Conservation (phyloP, 2,113 vertebrate species). For the Macrotus californicus region DNA sequence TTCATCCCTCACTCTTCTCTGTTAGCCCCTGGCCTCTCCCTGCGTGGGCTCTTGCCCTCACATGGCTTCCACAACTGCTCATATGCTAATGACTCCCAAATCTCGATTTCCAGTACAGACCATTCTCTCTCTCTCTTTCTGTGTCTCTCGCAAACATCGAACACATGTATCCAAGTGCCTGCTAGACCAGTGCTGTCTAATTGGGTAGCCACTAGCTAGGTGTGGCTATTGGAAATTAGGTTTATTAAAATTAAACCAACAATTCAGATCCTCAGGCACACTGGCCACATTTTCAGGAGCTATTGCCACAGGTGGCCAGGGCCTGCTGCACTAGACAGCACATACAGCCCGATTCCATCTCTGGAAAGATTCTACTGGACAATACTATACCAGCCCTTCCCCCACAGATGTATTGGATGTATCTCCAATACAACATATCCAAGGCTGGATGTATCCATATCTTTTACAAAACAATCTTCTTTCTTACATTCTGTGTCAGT, state of each 20-base stretch:
- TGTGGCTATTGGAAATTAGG: background rate
- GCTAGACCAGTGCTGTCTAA: background rate
- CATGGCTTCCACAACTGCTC: background rate
- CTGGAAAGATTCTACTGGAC: background rate
- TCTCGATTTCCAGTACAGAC: background rate
- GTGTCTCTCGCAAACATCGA: background rate
- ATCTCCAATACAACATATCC: background rate
- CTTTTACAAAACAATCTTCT: background rate
- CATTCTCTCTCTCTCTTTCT: background rate
- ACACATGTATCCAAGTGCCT: background rate
- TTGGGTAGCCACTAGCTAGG: background rate
- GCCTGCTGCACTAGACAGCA: background rate
- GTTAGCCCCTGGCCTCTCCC: background rate
- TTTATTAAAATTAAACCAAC: background rate
- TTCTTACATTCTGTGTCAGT: background rate
- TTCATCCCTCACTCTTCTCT: background rate
- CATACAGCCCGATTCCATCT: background rate
- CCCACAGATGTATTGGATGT: background rate
- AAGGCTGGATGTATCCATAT: background rate
- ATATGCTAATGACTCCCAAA: background rate
- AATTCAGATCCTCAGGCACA: background rate
- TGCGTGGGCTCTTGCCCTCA: accelerated
- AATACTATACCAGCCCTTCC: background rate
- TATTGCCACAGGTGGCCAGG: background rate
- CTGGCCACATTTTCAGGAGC: background rate